phyloP scores from a whole-genome alignment of 2,888 invertebrate genomes.

The Onchidella celtica region DNA sequence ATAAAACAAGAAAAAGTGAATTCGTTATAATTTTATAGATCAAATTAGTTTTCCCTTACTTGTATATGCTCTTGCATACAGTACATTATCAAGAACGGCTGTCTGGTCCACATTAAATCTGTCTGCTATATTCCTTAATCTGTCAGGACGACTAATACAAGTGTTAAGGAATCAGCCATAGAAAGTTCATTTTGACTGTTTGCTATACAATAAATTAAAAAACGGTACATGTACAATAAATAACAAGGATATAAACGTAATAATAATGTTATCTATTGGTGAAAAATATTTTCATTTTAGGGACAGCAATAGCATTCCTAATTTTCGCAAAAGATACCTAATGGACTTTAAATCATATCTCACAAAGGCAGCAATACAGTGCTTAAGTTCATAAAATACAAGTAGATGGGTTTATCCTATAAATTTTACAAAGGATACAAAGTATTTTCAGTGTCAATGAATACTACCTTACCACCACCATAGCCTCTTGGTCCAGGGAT shows the following conservation, averaged over 20 bases:
- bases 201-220: not conserved
- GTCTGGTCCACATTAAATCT: constrained; percentile 88
- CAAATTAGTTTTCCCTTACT: constrained; percentile 78
- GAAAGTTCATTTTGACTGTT: not conserved
- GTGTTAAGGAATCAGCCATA: constrained; percentile 47
- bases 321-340: too few species aligned
- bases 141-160: constrained; percentile 86
- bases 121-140: constrained; percentile 87
- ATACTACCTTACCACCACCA: constrained; percentile 90
- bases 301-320: too few species aligned
- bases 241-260: not conserved
- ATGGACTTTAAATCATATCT: too few species aligned
- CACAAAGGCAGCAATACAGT: too few species aligned
- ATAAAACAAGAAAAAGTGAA: not conserved
- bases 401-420: too few species aligned
- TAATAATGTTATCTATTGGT: too few species aligned
- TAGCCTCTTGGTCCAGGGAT: constrained; percentile 86
- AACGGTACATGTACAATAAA: not conserved
- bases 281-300: too few species aligned
- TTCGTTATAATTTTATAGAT: not conserved
- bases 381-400: too few species aligned
- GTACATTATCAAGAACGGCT: constrained; percentile 88
- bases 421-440: constrained; percentile 88
- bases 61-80: constrained; percentile 91
- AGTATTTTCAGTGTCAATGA: constrained; percentile 90